A percentile compares a stretch with the other conserved stretches of the same genome.
These are phyloP conservation scores for Siniperca obscura DNA, from an alignment of 2,797 vertebrate species.

Conservation along the genomic window DNA sequence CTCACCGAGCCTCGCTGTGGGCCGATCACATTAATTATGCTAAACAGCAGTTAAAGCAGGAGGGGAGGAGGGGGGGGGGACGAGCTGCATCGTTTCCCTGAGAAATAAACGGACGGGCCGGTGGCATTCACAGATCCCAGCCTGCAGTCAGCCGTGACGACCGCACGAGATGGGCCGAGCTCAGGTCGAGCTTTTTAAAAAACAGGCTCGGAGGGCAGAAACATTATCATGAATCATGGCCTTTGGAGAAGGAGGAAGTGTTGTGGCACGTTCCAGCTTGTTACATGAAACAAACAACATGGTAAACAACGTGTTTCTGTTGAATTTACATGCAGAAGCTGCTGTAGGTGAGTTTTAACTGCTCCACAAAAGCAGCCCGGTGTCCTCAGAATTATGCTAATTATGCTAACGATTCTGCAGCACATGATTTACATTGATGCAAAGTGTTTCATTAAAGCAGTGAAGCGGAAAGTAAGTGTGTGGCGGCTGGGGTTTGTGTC, in stretches of 20 bases:
- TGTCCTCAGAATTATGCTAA: background rate
- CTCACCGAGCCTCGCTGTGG: slow-evolving; percentile 72
- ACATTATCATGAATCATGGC: slow-evolving; percentile 17
- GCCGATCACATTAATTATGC: slow-evolving; percentile 91
- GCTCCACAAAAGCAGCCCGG: background rate
- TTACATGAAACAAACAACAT: slow-evolving; percentile 35
- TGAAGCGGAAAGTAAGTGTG: background rate
- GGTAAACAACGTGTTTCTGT: background rate
- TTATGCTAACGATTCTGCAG: background rate
- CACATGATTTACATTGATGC: background rate
- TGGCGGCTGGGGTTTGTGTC: background rate
- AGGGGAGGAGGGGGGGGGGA: slow-evolving; percentile 39
- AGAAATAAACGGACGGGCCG: slow-evolving; percentile 46
- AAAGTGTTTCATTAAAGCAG: background rate
- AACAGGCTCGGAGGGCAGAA: slow-evolving; percentile 27
- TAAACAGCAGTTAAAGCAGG: slow-evolving; percentile 81
- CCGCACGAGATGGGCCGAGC: background rate
- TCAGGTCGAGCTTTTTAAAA: slow-evolving; percentile 17
- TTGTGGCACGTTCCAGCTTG: slow-evolving; percentile 62
- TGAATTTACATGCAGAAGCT: background rate
- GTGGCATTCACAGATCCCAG: slow-evolving; percentile 33
- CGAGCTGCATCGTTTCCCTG: slow-evolving; percentile 73
- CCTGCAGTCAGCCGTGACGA: slow-evolving; percentile 41
- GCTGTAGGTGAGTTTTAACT: background rate
- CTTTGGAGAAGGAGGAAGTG: background rate